phyloP scores from a whole-genome alignment of 2,888 invertebrate genomes.

The Drosophila tripunctata region DNA sequence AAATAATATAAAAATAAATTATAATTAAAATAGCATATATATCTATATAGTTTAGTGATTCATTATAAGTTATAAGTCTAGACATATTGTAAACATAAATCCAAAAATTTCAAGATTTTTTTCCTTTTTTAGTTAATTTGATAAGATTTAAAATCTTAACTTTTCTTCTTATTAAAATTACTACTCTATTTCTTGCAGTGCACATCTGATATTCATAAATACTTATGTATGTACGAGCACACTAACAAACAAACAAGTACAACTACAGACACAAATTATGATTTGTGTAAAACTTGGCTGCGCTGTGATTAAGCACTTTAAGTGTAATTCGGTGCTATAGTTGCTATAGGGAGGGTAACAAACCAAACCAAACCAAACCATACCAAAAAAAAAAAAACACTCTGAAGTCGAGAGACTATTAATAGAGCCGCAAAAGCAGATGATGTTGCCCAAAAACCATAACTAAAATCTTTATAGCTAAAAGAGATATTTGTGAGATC shows the following conservation, averaged over 20 bases:
- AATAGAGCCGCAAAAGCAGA: constrained; percentile 59
- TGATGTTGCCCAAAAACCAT: constrained; percentile 73
- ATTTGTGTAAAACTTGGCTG: constrained; percentile 72
- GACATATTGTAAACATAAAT: too few relatives aligned
- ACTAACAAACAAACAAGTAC: too few relatives aligned
- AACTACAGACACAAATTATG: constrained; percentile 51
- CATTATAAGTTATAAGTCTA: too few relatives aligned
- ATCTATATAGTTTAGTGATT: too few relatives aligned
- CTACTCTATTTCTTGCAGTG: too few relatives aligned
- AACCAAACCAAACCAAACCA: background rate
- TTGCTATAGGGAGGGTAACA: constrained; percentile 19
- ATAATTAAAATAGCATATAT: too few relatives aligned
- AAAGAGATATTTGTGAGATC: constrained; percentile 48
- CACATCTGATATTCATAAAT: constrained; percentile 22
- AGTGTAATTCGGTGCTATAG: constrained; percentile 67
- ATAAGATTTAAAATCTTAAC: too few relatives aligned
- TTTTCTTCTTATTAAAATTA: too few relatives aligned
- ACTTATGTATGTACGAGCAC: constrained; percentile 5
- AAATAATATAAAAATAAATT: too few relatives aligned
- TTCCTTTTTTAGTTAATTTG: too few relatives aligned
- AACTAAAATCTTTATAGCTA: constrained; percentile 76
- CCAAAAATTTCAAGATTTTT: too few relatives aligned
- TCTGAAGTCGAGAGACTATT: constrained; percentile 46
- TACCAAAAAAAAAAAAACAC: background rate
- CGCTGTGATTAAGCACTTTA: constrained; percentile 76